Percentiles rank a stretch among this genome's conserved stretches.
These are phyloP conservation scores for Orientallactaga sibirica DNA, from an alignment of 2,797 vertebrate species.

Conservation along the genomic window DNA sequence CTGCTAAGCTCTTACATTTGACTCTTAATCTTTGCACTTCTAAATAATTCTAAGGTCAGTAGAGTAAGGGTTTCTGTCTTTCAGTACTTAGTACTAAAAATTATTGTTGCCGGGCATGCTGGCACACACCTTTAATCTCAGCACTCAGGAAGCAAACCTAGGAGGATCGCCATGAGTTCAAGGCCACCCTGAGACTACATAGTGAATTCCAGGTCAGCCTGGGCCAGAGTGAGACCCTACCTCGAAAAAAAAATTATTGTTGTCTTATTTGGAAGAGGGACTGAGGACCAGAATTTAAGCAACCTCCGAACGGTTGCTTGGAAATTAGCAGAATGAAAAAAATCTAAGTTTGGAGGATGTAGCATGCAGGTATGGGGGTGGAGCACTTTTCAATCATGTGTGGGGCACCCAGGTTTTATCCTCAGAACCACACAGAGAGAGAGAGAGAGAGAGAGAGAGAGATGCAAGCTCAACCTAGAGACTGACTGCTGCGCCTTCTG, in stretches of 20 bases:
- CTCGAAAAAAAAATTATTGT: neutral
- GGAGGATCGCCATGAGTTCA: no score
- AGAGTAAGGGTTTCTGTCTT: neutral
- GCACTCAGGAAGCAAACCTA: no score
- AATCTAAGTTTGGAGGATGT: neutral
- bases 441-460: no score
- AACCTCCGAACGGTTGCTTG: constrained; percentile 2
- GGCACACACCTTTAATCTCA: no score
- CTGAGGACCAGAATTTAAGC: constrained; percentile 14
- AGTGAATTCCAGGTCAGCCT: no score
- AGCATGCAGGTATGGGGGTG: neutral
- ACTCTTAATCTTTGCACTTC: neutral
- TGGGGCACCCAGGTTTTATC: neutral
- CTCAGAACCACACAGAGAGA: neutral
- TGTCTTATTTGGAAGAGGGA: neutral
- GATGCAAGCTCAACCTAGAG: neutral
- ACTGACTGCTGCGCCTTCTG: neutral
- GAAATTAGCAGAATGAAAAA: neutral
- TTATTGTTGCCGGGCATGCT: no score
- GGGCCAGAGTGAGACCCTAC: no score
- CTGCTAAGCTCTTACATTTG: constrained; percentile 12
- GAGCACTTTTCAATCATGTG: neutral
- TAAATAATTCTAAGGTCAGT: neutral
- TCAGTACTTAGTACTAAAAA: neutral
- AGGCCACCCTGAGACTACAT: no score